A percentile compares a stretch with the other conserved stretches of the same genome.
These are phyloP conservation scores for Mythimna albipuncta DNA, from an alignment of 2,888 invertebrate genomes.

Conservation along the genomic window DNA sequence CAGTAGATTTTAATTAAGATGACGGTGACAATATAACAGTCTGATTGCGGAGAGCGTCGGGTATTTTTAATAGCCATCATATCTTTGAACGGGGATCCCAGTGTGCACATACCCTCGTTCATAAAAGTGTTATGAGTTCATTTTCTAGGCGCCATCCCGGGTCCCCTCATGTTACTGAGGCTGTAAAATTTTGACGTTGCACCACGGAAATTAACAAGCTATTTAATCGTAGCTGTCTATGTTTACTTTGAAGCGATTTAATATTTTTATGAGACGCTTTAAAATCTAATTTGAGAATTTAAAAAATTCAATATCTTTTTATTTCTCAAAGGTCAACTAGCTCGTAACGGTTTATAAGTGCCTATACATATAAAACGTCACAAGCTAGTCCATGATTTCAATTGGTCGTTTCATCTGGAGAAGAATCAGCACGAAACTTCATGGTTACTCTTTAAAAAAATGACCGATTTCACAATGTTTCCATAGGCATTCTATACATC, in stretches of 20 bases:
- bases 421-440: no score
- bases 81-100: conserved; percentile 74
- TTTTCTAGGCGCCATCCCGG: conserved; percentile 76
- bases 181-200: conserved; percentile 67
- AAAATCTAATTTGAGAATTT: not conserved
- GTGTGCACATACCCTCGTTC: conserved; percentile 73
- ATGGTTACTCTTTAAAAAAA: no score
- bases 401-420: no score
- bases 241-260: conserved; percentile 45
- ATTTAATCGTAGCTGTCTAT: conserved; percentile 55
- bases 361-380: no score
- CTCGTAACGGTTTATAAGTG: no score
- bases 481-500: no score
- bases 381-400: no score
- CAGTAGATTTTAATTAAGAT: conserved; percentile 86
- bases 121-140: conserved; percentile 89
- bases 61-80: conserved; percentile 84
- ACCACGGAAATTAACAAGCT: conserved; percentile 61
- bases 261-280: conserved; percentile 8
- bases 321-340: no score
- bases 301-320: no score
- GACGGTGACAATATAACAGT: conserved; percentile 77
- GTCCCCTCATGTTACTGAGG: conserved; percentile 53
- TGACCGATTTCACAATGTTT: no score
- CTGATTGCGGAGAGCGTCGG: conserved; percentile 81